Conservation (phyloP, 2,113 vertebrate genomes). For the Passerina amoena region DNA sequence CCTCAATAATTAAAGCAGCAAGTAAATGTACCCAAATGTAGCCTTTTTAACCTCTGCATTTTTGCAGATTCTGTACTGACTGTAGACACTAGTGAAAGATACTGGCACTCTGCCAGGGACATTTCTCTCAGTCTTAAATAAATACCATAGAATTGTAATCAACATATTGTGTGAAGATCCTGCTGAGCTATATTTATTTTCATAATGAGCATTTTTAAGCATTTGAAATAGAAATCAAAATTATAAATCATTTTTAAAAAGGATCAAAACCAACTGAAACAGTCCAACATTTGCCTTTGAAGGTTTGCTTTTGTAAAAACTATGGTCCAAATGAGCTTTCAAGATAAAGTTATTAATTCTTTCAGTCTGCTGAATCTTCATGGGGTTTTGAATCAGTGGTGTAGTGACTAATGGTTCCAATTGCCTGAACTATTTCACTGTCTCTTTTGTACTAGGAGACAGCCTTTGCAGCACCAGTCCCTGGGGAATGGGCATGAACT, state of each 20-base stretch:
- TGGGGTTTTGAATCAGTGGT: background rate
- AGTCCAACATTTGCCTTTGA: background rate
- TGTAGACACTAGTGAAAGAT: constrained; percentile 4
- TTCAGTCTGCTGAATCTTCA: background rate
- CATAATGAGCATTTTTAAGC: background rate
- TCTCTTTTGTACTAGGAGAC: background rate
- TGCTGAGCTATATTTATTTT: constrained; percentile 50
- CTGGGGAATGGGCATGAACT: background rate
- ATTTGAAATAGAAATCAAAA: constrained; percentile 31
- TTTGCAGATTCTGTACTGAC: background rate
- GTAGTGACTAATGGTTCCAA: background rate
- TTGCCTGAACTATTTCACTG: background rate
- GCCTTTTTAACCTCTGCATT: constrained; percentile 53
- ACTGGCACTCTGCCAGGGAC: constrained; percentile 15
- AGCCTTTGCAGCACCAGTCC: background rate
- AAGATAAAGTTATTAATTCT: background rate
- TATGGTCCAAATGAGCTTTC: background rate
- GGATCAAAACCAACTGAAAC: background rate
- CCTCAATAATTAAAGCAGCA: constrained; percentile 71
- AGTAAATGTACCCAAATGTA: constrained; percentile 36
- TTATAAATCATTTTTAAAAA: background rate
- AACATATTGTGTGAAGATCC: constrained; percentile 41
- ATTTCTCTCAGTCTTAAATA: constrained; percentile 50
- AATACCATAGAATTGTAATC: constrained; percentile 11
- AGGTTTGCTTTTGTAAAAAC: background rate